phyloP scores from a whole-genome alignment of 2,113 vertebrate species.

The Herpetotheres cachinnans region DNA sequence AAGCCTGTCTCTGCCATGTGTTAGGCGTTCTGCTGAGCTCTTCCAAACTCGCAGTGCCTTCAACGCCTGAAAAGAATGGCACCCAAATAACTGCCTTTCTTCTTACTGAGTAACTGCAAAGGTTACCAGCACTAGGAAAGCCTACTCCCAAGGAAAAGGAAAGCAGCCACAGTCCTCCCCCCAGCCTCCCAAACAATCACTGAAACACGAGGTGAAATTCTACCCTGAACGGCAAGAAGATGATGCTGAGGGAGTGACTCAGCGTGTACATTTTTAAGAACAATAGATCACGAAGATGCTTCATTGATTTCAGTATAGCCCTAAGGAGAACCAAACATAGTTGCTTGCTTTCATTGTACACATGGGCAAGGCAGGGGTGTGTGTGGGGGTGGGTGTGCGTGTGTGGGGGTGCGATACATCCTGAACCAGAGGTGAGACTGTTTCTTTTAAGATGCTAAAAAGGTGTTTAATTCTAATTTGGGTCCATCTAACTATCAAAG shows the following conservation, averaged over 20 bases:
- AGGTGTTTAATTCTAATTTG: not conserved
- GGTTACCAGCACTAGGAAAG: not conserved
- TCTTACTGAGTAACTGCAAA: not conserved
- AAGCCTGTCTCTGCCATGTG: not conserved
- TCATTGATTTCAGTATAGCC: slow-evolving; percentile 37
- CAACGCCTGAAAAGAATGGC: not conserved
- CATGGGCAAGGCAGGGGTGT: not conserved
- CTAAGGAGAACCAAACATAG: not conserved
- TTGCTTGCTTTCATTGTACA: not conserved
- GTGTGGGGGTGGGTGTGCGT: no score
- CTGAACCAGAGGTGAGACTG: not conserved
- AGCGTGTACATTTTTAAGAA: slow-evolving; percentile 23
- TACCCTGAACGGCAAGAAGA: not conserved
- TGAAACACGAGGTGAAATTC: slow-evolving; percentile 17
- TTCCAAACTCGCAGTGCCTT: not conserved
- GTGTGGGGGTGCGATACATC: not conserved
- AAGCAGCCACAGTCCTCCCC: not conserved
- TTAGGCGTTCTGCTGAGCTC: not conserved
- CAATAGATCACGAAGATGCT: slow-evolving; percentile 32
- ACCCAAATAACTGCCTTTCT: not conserved
- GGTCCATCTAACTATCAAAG: not conserved
- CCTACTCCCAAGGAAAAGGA: not conserved
- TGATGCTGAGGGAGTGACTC: slow-evolving; percentile 36
- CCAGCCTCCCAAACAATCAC: not conserved
- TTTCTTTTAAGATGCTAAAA: not conserved